These are phyloP conservation scores for Drosophila tropicalis DNA, from an alignment of 1,140 invertebrate genomes.

Conservation along the genomic window DNA sequence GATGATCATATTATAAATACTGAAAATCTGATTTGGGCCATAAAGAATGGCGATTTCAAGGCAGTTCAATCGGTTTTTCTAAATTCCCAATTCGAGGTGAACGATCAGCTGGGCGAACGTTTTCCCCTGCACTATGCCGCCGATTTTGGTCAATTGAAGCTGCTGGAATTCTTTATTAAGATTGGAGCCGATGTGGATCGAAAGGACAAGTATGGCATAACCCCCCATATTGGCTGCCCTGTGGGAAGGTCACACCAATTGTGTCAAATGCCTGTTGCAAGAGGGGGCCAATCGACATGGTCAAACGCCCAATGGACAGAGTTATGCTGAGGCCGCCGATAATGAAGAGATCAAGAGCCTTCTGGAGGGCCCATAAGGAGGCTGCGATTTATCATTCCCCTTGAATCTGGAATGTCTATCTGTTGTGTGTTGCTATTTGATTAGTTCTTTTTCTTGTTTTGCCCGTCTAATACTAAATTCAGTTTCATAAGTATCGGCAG, in stretches of 20 bases:
- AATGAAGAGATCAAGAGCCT: constrained; percentile 90
- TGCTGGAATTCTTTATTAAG: constrained; percentile 93
- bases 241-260: constrained; percentile 96
- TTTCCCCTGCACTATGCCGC: constrained; percentile 94
- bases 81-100: constrained; percentile 91
- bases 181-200: constrained; percentile 96
- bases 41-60: constrained; percentile 97
- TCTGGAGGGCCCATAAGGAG: background rate
- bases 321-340: constrained; percentile 94
- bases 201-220: constrained; percentile 96
- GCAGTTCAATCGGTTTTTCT: constrained; percentile 91
- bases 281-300: constrained; percentile 93
- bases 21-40: constrained; percentile 84
- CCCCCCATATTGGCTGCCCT: constrained; percentile 94
- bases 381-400: background rate
- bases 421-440: constrained; percentile 22
- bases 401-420: background rate
- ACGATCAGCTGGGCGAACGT: constrained; percentile 92
- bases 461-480: too few species aligned
- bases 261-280: constrained; percentile 93
- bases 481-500: too few species aligned
- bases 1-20: background rate
- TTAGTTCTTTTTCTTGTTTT: constrained; percentile 28
- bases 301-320: constrained; percentile 91
- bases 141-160: constrained; percentile 96